Evolutionary conservation across 2,113 vertebrate genomes (phyloP), one percentile per base, ranked within the genome.

Genomic region (Epinephelus lanceolatus): DNA sequence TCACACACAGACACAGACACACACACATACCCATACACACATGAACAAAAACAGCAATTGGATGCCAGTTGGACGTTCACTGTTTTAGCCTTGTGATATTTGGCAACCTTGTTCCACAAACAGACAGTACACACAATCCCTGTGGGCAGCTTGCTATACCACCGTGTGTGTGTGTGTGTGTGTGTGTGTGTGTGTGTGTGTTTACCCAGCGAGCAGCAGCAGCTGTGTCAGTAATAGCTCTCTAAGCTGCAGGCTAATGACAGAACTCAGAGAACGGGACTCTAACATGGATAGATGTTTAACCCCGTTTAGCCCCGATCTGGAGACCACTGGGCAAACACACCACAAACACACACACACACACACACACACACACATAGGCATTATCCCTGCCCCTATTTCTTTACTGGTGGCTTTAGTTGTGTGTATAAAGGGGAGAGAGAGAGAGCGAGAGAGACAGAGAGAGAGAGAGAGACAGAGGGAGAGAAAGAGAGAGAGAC

Each of bases 261-360:
- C 92, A 90, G 89, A 93, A 93, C 89, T 93, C 90, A 80, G 81
- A 91, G 86, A 91, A 92, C 80, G 78, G 91, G 90, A 89, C 89
- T 93, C 93, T 92, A 93, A 93, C 92, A 94, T 94, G 90, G 90
- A 93, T 93, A 93, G 92, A 93, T 92, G 90, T 94, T 94, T 94
- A 93, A 94, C 92, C 93, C 92, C 84, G 76, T 93, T 94, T 94
- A 94, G 92, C 92, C 92, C 84, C 76, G 89, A 93, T 93, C 93
- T 93, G 91, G 79, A 91, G 91, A 93, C 91, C 85, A 91, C 76
- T 93, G 90, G 84, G 89, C 82, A 93, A 91, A 93, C 89, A 91
- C 76, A n/a, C n/a, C 57, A 65, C 13, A 2, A 62, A 57, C 51
- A 27, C 56, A 62, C 76, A 55, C 42, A 81, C 65, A 78, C 55